These are phyloP conservation scores for Liasis olivaceus DNA, from an alignment of 2,797 vertebrate genomes.

Conservation along the genomic window DNA sequence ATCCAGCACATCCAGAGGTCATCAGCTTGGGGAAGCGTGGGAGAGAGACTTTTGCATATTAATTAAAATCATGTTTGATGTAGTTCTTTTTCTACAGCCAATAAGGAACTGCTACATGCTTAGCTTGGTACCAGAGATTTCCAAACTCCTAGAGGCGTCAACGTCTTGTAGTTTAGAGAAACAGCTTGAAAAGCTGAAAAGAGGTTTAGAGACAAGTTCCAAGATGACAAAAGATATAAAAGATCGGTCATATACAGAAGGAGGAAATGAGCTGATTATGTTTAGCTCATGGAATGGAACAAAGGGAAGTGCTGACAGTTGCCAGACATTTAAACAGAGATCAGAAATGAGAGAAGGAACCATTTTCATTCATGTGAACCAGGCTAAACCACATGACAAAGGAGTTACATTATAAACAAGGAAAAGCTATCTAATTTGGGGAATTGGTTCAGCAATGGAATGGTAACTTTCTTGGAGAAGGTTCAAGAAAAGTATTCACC, in stretches of 20 bases:
- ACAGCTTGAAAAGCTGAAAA: background rate
- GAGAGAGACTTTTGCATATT: background rate
- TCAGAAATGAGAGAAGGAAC: background rate
- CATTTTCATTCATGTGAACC: background rate
- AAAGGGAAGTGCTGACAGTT: background rate
- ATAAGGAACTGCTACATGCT: background rate
- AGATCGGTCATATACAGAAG: background rate
- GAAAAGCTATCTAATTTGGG: background rate
- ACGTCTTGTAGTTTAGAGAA: background rate
- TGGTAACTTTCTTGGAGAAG: background rate
- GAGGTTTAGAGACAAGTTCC: background rate
- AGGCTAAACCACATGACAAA: background rate
- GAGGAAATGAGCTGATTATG: background rate
- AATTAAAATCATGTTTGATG: background rate
- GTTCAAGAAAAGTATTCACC: background rate
- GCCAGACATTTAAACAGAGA: background rate
- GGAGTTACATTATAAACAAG: background rate
- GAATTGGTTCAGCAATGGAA: background rate
- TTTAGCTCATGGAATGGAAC: background rate
- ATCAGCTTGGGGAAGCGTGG: background rate
- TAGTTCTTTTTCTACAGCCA: background rate
- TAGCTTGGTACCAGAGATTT: background rate
- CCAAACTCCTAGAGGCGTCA: background rate
- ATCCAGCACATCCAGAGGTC: background rate
- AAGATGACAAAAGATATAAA: background rate